Evolutionary conservation across 2,888 invertebrate genomes (phyloP).

Genomic region (Meteorus colon): DNA sequence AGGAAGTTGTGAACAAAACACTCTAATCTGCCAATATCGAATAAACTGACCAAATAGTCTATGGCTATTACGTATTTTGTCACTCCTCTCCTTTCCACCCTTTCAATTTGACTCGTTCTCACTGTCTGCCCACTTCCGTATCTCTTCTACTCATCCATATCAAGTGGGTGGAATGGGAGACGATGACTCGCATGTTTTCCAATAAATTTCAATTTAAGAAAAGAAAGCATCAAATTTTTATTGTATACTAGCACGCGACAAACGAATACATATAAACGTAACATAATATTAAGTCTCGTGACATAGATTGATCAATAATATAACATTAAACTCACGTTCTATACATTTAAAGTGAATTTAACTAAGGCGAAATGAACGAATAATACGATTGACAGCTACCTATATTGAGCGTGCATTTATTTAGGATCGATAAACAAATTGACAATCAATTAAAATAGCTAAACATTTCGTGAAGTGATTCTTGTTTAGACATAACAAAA

Average conservation of each 20-base stretch:
- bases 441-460: too few relatives aligned
- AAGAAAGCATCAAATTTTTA: constrained; percentile 52
- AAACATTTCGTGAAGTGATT: too few relatives aligned
- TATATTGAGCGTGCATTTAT: too few relatives aligned
- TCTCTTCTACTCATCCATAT: constrained; percentile 5
- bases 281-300: too few relatives aligned
- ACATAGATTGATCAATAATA: not conserved
- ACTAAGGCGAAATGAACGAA: not conserved
- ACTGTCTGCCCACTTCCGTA: not conserved
- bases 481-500: too few relatives aligned
- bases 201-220: constrained; percentile 57
- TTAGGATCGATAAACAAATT: too few relatives aligned
- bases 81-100: not conserved
- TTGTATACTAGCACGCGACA: constrained; percentile 51
- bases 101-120: not conserved
- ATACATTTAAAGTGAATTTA: not conserved
- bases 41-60: constrained; percentile 56
- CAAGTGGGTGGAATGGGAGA: constrained; percentile 43
- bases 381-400: not conserved
- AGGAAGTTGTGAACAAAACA: constrained; percentile 62
- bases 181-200: constrained; percentile 53
- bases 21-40: constrained; percentile 48
- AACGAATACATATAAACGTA: constrained; percentile 48
- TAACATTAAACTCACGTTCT: too few relatives aligned
- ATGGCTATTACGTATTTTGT: constrained; percentile 24